These are phyloP conservation scores for Drosophila putrida DNA, from an alignment of 2,888 invertebrate genomes.

Conservation along the genomic window DNA sequence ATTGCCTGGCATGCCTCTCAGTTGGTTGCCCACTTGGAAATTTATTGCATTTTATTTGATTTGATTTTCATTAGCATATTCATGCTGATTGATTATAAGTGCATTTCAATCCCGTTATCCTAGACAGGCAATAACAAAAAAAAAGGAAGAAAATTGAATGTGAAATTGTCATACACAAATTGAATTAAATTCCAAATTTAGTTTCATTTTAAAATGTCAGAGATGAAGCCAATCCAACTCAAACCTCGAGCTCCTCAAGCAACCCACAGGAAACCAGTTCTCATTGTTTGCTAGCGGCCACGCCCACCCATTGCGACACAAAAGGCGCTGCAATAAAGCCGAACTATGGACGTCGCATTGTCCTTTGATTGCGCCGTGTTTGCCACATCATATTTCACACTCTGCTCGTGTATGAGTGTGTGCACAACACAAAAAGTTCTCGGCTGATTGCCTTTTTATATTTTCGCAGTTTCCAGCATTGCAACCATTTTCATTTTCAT, in stretches of 20 bases:
- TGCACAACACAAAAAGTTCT: conserved; percentile 34
- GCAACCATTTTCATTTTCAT: conserved; percentile 20
- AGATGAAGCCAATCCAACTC: conserved; percentile 6
- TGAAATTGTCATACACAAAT: conserved; percentile 18
- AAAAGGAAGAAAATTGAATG: neutral
- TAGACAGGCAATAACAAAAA: conserved; percentile 23
- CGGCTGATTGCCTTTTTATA: conserved; percentile 40
- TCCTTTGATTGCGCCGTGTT: conserved; percentile 47
- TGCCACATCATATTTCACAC: conserved; percentile 68
- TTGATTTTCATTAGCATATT: conserved; percentile 76
- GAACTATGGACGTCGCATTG: conserved; percentile 15
- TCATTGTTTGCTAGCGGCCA: conserved; percentile 12
- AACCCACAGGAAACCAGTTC: neutral
- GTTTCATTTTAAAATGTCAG: conserved; percentile 18
- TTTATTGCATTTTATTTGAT: conserved; percentile 65
- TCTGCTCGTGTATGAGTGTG: conserved; percentile 15
- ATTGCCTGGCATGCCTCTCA: conserved; percentile 56
- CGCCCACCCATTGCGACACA: conserved; percentile 11
- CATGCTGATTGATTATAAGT: conserved; percentile 57
- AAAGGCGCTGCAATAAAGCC: conserved; percentile 20
- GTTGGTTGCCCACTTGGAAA: conserved; percentile 61
- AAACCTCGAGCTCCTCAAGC: neutral
- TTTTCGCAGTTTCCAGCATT: conserved; percentile 17
- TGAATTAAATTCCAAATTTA: conserved; percentile 20
- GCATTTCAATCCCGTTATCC: conserved; percentile 18